phyloP scores from a whole-genome alignment of 2,888 invertebrate species.

The Atrina japonica region DNA sequence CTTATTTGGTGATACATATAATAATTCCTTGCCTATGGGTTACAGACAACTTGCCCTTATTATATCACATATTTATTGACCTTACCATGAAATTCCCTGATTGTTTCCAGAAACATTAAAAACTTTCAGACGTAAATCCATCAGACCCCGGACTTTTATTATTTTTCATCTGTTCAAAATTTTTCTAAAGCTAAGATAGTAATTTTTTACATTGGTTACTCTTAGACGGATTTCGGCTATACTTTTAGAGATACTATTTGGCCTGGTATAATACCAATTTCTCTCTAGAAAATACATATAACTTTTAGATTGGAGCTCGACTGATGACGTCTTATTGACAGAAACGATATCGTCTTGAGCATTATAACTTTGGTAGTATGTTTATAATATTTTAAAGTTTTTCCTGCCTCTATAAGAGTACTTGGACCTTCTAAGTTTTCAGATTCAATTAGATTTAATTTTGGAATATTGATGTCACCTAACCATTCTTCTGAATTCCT shows the following conservation, averaged over 20 bases:
- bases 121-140: slow-evolving; percentile 14
- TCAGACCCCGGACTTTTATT: slow-evolving; percentile 22
- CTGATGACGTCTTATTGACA: too few species aligned
- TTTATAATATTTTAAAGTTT: slow-evolving; percentile 4
- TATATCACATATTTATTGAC: slow-evolving; percentile 6
- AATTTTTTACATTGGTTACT: too few species aligned
- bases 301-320: too few species aligned
- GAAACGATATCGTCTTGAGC: too few species aligned
- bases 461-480: neutral
- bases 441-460: neutral
- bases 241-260: too few species aligned
- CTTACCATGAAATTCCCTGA: slow-evolving; percentile 12
- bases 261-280: too few species aligned
- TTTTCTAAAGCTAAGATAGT: too few species aligned
- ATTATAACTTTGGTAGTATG: too few species aligned
- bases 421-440: slow-evolving; percentile 9
- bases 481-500: too few species aligned
- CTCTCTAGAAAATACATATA: too few species aligned
- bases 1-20: slow-evolving; percentile 15
- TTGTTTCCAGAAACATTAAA: slow-evolving; percentile 16
- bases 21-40: slow-evolving; percentile 22
- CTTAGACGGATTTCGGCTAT: too few species aligned
- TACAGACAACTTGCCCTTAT: slow-evolving; percentile 5
- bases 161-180: slow-evolving; percentile 14
- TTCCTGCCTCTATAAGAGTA: slow-evolving; percentile 8